Conservation (phyloP, 2,888 invertebrate species). For the Ectemnius lituratus region DNA sequence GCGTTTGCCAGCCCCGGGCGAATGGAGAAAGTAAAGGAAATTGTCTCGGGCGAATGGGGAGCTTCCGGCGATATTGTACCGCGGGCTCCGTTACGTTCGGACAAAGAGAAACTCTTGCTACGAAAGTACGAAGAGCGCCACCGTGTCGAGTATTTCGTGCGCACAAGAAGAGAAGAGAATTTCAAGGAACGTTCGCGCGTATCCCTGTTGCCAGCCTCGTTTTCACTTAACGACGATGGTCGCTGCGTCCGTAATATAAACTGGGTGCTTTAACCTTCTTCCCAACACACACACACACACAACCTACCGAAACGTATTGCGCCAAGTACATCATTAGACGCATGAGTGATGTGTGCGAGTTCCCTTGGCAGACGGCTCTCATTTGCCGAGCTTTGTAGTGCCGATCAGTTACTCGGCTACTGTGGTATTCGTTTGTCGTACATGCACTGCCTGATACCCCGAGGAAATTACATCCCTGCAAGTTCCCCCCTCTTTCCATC, state of each 20-base stretch:
- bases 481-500: no score
- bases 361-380: not conserved
- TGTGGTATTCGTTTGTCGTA: no score
- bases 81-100: not conserved
- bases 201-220: not conserved
- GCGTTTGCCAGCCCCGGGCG: not conserved
- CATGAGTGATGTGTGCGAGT: not conserved
- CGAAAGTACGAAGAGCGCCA: not conserved
- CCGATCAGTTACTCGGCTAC: no score
- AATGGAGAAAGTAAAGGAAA: not conserved
- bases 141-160: not conserved
- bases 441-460: no score
- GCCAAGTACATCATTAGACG: slow-evolving; percentile 3
- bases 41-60: not conserved
- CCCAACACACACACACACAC: not conserved
- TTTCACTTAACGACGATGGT: slow-evolving; percentile 1
- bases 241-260: not conserved
- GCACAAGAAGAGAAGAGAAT: not conserved
- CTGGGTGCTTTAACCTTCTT: not conserved
- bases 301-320: not conserved
- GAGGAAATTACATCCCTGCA: no score
- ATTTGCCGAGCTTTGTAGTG: not conserved
- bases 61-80: not conserved
- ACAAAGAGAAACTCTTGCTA: not conserved
- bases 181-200: not conserved